These are phyloP conservation scores for Capreolus pygargus DNA, from an alignment of 2,113 vertebrate species.

Conservation along the genomic window DNA sequence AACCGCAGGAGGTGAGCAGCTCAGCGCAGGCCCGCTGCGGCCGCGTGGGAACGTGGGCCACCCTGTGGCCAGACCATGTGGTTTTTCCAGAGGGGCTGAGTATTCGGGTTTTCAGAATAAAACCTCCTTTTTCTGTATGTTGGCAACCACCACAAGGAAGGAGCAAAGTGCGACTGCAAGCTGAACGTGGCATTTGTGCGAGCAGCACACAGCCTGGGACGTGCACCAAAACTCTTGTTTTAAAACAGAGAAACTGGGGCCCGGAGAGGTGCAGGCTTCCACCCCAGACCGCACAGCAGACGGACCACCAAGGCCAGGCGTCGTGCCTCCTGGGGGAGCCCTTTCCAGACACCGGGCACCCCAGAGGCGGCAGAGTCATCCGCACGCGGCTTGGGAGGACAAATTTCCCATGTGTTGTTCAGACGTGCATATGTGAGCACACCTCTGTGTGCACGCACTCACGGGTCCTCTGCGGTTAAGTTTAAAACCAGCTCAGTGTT, in stretches of 20 bases:
- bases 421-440: fast-evolving
- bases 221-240: not conserved
- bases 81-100: not conserved
- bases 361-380: not conserved
- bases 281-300: not conserved
- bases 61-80: not conserved
- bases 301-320: not conserved
- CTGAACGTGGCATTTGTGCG: not conserved
- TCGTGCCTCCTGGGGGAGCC: not conserved
- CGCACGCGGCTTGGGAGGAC: fast-evolving
- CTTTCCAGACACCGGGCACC: not conserved
- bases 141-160: not conserved
- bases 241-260: not conserved
- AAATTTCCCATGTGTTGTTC: not conserved
- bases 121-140: not conserved
- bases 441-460: not conserved
- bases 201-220: not conserved
- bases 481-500: not conserved
- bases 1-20: fast-evolving
- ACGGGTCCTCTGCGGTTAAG: not conserved
- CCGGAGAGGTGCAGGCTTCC: not conserved
- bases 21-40: fast-evolving
- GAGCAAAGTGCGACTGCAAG: not conserved
- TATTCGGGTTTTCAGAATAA: not conserved
- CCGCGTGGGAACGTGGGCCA: too few species aligned